phyloP scores from a whole-genome alignment of 2,797 vertebrate species.

The Pseudochirops cupreus region DNA sequence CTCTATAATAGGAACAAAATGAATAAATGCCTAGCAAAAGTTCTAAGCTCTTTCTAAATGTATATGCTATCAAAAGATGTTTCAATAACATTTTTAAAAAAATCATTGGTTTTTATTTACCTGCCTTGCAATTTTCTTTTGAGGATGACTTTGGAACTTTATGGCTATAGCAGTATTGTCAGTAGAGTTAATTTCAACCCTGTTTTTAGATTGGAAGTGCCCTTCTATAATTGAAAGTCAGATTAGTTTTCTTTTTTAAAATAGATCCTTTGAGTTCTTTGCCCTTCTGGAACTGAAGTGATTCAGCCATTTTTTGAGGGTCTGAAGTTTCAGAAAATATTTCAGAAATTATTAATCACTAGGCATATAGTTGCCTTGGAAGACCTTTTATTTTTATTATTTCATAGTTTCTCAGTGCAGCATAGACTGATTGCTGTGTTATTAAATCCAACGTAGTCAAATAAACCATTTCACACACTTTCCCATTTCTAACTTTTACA shows the following conservation, averaged over 20 bases:
- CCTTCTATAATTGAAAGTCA: constrained; percentile 23
- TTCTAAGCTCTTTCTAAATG: constrained; percentile 45
- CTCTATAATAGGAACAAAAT: constrained; percentile 26
- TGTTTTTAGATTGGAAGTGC: constrained; percentile 9
- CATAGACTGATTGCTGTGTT: constrained; percentile 3
- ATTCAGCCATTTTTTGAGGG: constrained; percentile 16
- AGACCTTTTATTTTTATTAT: constrained; percentile 23
- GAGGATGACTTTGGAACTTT: constrained; percentile 1
- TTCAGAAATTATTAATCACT: constrained; percentile 1
- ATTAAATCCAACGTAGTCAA: constrained; percentile 37
- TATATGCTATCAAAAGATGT: background rate
- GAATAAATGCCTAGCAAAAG: constrained; percentile 23
- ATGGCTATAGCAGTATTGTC: background rate
- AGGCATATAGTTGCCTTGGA: background rate
- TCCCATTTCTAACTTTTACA: constrained; percentile 6
- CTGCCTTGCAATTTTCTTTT: background rate
- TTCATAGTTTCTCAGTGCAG: constrained; percentile 33
- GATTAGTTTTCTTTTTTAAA: background rate
- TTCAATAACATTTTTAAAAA: constrained; percentile 27
- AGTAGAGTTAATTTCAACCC: constrained; percentile 35
- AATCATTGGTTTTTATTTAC: constrained; percentile 24
- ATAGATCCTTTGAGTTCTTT: constrained; percentile 23
- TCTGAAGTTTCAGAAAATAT: constrained; percentile 13
- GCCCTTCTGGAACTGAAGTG: constrained; percentile 35
- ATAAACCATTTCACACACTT: constrained; percentile 16